These are phyloP conservation scores for Megaceryle alcyon DNA, from an alignment of 2,797 vertebrate species.

Conservation along the genomic window DNA sequence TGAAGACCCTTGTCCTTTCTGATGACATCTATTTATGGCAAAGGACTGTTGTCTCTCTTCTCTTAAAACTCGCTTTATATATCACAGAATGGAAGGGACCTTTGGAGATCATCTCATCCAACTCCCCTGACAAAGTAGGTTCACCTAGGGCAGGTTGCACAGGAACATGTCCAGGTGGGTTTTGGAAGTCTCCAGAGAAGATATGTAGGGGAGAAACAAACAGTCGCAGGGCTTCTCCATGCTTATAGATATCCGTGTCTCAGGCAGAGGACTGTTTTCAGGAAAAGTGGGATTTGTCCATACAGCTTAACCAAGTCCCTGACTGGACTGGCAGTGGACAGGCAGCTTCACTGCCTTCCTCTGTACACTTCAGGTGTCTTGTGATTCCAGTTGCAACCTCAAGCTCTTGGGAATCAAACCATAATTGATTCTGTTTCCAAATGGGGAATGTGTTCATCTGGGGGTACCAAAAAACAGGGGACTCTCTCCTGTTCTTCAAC, in stretches of 20 bases:
- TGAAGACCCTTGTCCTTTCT: background rate
- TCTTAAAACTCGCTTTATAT: background rate
- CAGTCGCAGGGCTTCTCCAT: background rate
- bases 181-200: too few species aligned
- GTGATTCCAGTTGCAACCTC: background rate
- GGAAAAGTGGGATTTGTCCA: background rate
- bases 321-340: background rate
- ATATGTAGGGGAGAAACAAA: background rate
- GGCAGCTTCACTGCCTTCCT: background rate
- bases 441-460: background rate
- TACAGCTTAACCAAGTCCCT: rapidly evolving
- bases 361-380: background rate
- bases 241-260: background rate
- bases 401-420: background rate
- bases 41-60: background rate
- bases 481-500: background rate
- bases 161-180: too few species aligned
- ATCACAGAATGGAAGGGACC: background rate
- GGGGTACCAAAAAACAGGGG: background rate
- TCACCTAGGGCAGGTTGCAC: too few species aligned
- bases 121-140: background rate
- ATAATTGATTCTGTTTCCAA: background rate
- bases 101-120: background rate
- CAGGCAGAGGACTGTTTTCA: background rate
- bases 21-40: background rate